Evolutionary conservation across 1,140 invertebrate genomes (phyloP).

Genomic region (Episyrphus balteatus): DNA sequence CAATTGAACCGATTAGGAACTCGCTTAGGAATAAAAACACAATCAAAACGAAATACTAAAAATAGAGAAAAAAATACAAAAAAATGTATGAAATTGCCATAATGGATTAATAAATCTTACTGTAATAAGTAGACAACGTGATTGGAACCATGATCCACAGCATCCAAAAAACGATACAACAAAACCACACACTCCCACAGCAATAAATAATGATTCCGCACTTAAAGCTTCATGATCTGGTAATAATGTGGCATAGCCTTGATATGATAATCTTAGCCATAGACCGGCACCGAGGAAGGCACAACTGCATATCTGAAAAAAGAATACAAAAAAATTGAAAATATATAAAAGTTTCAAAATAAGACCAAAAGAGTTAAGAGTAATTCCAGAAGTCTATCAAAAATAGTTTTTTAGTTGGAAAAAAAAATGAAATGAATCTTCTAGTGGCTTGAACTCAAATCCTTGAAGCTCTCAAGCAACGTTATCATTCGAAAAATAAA

Average conservation of each 20-base stretch:
- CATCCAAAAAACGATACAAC: slow-evolving; percentile 68
- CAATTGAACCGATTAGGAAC: slow-evolving; percentile 62
- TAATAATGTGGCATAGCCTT: slow-evolving; percentile 56
- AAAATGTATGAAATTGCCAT: neutral
- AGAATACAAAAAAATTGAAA: neutral
- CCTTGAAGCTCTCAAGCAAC: no score
- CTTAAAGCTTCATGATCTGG: slow-evolving; percentile 59
- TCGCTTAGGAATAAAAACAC: slow-evolving; percentile 68
- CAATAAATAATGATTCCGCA: slow-evolving; percentile 56
- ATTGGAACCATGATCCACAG: slow-evolving; percentile 72
- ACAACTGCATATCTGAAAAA: slow-evolving; percentile 57
- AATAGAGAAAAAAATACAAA: slow-evolving; percentile 13
- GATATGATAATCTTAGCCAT: slow-evolving; percentile 59
- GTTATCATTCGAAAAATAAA: no score
- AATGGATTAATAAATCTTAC: slow-evolving; percentile 40
- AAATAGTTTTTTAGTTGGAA: no score
- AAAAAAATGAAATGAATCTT: no score
- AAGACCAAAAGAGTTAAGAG: neutral
- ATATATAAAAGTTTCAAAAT: neutral
- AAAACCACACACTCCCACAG: slow-evolving; percentile 56
- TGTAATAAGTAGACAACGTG: slow-evolving; percentile 60
- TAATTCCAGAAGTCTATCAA: no score
- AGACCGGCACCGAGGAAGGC: slow-evolving; percentile 61
- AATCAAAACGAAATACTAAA: slow-evolving; percentile 75
- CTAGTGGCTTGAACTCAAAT: no score